Evolutionary conservation across 2,797 vertebrate species (phyloP), one percentile per base, ranked within the genome.

Genomic region (Siniperca obscura): DNA sequence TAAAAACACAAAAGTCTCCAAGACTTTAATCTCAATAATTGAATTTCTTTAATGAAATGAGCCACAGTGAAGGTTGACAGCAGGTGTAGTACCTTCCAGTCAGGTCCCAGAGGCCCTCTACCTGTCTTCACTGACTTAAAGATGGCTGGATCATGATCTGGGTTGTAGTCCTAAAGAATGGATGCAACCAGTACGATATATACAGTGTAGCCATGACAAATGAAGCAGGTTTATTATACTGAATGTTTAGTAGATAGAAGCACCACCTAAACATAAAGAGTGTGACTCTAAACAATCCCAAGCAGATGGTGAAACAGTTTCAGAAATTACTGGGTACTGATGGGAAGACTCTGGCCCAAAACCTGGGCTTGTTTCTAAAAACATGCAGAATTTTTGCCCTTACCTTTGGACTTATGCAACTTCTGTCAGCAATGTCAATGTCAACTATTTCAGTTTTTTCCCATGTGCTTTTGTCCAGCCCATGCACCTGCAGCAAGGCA

Each of bases 371-470:
- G 8, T 19, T 56, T 42, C 25, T 27, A 17, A 50, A 80, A 82
- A 22, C 42, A n/a, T 30, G 22, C 12, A 17, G 3, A 71, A 10
- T 30, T 7, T 52, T 25, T 3, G 7, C 16, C 36, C 90, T 86
- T 94, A 99, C 98, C 97, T 97, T 98, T 83, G 93, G 7, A 52
- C 90, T 94, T 19, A 98, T 95, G 87, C 92, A 89, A 78, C 69
- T 95, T 69, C 90, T 95, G 86, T 98, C 97, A 83, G 96, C 98
- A 83, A 99, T 99, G 93, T 99, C 97, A 88, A 99, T 97, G 80
- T 97, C 80, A 77, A 97, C 73, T 40, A 97, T 91, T 55, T 97
- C 95, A 75, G 95, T 93, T 2, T 95, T 94, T 77, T 97, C 96
- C 97, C 97, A 97, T 0, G 83, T 48, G 16, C 94, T 95, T 66